Base-by-base conservation (phyloP, 2,888 invertebrate species). In the Parasteatoda lunata region DNA sequence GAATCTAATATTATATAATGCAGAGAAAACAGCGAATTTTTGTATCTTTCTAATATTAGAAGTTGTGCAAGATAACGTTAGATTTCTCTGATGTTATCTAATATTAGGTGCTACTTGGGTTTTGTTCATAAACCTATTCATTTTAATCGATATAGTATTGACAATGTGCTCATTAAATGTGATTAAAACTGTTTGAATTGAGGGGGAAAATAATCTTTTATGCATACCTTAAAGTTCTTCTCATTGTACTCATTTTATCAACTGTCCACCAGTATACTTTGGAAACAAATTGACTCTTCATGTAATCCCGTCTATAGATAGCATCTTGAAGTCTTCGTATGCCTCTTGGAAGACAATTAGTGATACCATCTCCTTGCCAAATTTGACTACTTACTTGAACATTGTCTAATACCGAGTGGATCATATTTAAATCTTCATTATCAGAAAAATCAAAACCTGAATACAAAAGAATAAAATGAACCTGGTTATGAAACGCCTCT, bases 211-310 rank as follows among this genome's bases (percentile, higher is more conserved):
- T 30, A 30, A 30, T 30, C 0, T 30, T 30, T 30, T 30, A 30
- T 0, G 30, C 30, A 30, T 84, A 88, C 88, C 73, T 81, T 3
- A 88, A 49, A 9, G 72, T 68, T 64, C 51, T 59, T 15, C 82
- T 54, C 88, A 89, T 86, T 11, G 89, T 88, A 13, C 84, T 81
- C 77, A 81, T 72, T 76, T 78, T 88, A 72, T 89, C 89, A 7
- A 89, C 84, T 9, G 89, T 89, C 89, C 89, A 89, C 81, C 88
- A 88, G 30, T 89, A 89, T 3, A 87, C 89, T 54, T 89, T 89
- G 13, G 75, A 59, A 4, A 88, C 51, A n/a, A 78, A 84, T 3
- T 70, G 30, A 2, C 48, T 13, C 7, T 45, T n/a, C 9, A 15
- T 45, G 4, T 77, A 6, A 45, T 89, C 89, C 13, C 89, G 81